Evolutionary conservation across 2,797 vertebrate genomes (phyloP).

Genomic region (Gymnoscopelus braueri): DNA sequence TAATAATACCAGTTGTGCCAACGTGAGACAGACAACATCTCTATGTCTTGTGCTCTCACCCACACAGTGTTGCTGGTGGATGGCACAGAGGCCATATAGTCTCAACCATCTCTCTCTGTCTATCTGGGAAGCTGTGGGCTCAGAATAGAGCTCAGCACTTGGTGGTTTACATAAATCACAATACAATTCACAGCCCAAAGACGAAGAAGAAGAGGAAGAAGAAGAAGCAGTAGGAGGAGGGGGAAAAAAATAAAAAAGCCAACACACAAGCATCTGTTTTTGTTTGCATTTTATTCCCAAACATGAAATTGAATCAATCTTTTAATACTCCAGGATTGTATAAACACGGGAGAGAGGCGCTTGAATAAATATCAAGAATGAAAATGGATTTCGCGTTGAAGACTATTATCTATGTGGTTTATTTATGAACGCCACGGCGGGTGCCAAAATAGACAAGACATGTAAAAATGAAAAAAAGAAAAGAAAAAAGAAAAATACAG

Average conservation of each 20-base stretch:
- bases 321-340: slow-evolving; percentile 92
- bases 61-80: slow-evolving; percentile 61
- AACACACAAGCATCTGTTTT: slow-evolving; percentile 87
- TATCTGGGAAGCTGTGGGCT: slow-evolving; percentile 68
- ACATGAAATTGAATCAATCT: slow-evolving; percentile 95
- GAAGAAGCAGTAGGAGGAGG: slow-evolving; percentile 63
- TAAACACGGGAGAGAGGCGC: slow-evolving; percentile 84
- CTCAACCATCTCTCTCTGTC: slow-evolving; percentile 57
- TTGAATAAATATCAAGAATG: slow-evolving; percentile 88
- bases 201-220: not conserved
- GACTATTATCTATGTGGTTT: slow-evolving; percentile 85
- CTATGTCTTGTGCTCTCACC: slow-evolving; percentile 70
- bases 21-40: slow-evolving; percentile 62
- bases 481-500: slow-evolving; percentile 67
- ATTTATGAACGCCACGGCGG: slow-evolving; percentile 79
- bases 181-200: slow-evolving; percentile 62
- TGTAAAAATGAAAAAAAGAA: slow-evolving; percentile 61
- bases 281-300: slow-evolving; percentile 93
- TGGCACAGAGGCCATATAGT: slow-evolving; percentile 40
- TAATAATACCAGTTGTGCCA: slow-evolving; percentile 50
- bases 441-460: slow-evolving; percentile 76
- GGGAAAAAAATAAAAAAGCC: slow-evolving; percentile 15
- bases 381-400: slow-evolving; percentile 91
- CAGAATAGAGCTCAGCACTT: slow-evolving; percentile 78
- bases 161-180: slow-evolving; percentile 77